Percentiles rank a stretch among this genome's conserved stretches.
Conservation (phyloP, 2,888 invertebrate genomes). For the Apotomis capreana region DNA sequence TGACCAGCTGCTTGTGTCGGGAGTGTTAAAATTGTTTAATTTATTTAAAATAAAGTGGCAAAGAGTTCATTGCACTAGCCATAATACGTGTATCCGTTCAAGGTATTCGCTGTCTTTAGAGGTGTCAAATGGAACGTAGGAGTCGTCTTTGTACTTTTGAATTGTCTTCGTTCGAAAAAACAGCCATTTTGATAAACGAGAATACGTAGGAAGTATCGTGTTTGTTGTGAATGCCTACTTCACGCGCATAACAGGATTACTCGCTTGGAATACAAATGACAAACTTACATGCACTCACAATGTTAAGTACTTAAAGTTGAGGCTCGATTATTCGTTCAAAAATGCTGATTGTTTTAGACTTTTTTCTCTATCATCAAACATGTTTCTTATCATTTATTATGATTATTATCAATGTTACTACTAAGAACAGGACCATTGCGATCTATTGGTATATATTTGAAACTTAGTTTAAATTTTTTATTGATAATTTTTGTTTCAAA, state of each 20-base stretch:
- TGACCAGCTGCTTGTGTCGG: too few relatives aligned
- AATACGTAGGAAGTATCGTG: conserved; percentile 45
- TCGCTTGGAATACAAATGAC: conserved; percentile 49
- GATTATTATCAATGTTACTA: too few relatives aligned
- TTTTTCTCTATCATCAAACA: too few relatives aligned
- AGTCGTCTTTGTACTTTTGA: conserved; percentile 55
- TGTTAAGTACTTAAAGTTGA: too few relatives aligned
- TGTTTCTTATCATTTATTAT: too few relatives aligned
- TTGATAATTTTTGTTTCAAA: too few relatives aligned
- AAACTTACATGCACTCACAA: conserved; percentile 38
- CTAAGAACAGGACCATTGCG: too few relatives aligned
- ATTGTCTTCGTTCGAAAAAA: conserved; percentile 52
- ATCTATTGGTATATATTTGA: too few relatives aligned
- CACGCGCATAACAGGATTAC: conserved; percentile 22
- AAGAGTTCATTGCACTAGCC: conserved; percentile 22
- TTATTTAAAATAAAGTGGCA: neutral
- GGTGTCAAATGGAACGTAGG: conserved; percentile 65
- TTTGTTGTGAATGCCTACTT: conserved; percentile 8
- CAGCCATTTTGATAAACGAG: conserved; percentile 56
- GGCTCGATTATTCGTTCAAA: too few relatives aligned
- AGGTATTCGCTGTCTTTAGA: conserved; percentile 48
- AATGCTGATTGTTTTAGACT: too few relatives aligned
- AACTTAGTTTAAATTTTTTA: too few relatives aligned
- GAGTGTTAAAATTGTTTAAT: too few relatives aligned
- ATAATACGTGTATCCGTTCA: conserved; percentile 44